phyloP scores from a whole-genome alignment of 2,797 vertebrate species.

The Artibeus lituratus region DNA sequence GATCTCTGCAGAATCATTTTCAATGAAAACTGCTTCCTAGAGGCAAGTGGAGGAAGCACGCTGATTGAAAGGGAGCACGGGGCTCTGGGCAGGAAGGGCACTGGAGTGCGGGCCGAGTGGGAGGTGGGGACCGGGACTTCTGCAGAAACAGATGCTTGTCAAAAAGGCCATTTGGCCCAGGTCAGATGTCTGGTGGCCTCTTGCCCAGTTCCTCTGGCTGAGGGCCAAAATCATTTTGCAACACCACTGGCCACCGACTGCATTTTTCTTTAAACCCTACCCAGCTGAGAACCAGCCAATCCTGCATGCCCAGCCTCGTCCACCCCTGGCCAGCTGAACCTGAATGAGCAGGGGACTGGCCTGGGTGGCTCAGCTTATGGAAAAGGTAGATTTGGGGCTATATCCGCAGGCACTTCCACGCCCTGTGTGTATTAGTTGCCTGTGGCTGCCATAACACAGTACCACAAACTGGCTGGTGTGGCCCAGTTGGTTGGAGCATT shows the following conservation, averaged over 20 bases:
- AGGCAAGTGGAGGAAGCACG: neutral
- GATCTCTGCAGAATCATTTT: conserved; percentile 16
- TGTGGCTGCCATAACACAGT: neutral
- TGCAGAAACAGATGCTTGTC: neutral
- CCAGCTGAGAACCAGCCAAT: neutral
- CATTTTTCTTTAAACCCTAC: neutral
- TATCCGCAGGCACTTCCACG: neutral
- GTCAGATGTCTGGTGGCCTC: accelerated
- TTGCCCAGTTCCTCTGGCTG: neutral
- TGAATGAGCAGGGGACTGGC: neutral
- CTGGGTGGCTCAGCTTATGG: neutral
- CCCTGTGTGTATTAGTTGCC: neutral
- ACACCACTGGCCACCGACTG: neutral
- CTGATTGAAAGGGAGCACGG: neutral
- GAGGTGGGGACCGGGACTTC: neutral
- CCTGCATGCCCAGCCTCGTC: neutral
- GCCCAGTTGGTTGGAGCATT: neutral
- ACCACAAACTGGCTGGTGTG: neutral
- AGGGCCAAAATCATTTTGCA: neutral
- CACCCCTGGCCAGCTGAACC: neutral
- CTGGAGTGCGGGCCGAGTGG: neutral
- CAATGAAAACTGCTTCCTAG: conserved; percentile 50
- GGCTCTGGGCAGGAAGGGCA: neutral
- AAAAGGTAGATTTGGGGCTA: neutral
- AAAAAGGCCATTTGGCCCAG: neutral